These are phyloP conservation scores for Drosophila algonquin DNA, from an alignment of 2,888 invertebrate species.

Conservation along the genomic window DNA sequence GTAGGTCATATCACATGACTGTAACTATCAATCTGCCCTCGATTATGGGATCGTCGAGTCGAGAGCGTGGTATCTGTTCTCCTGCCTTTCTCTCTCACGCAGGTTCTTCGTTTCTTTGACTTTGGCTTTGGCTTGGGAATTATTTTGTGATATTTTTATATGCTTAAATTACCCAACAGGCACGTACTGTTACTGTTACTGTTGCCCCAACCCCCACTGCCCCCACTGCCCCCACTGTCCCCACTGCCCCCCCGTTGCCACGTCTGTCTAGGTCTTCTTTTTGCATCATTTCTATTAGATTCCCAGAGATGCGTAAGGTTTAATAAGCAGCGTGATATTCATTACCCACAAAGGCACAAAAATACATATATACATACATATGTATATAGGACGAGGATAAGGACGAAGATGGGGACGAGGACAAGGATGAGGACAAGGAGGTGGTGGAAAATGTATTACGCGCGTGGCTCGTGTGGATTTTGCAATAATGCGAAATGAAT, in stretches of 20 bases:
- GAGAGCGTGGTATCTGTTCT: neutral
- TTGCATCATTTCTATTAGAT: conserved; percentile 23
- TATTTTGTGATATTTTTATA: conserved; percentile 30
- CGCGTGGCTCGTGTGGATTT: conserved; percentile 60
- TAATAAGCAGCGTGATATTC: conserved; percentile 78
- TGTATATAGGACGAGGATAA: neutral
- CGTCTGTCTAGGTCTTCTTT: neutral
- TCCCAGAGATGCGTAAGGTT: conserved; percentile 57
- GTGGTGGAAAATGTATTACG: conserved; percentile 45
- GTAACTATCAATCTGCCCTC: neutral
- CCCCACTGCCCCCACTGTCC: too few relatives aligned
- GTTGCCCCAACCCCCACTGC: too few relatives aligned
- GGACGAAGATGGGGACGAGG: neutral
- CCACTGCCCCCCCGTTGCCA: too few relatives aligned
- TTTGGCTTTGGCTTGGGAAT: conserved; percentile 21
- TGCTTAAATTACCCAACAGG: conserved; percentile 46
- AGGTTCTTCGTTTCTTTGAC: conserved; percentile 15
- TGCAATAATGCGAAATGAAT: conserved; percentile 77
- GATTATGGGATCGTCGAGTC: neutral
- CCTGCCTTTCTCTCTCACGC: neutral
- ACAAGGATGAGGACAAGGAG: neutral
- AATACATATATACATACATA: conserved; percentile 18
- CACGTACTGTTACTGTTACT: conserved; percentile 19
- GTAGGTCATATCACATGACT: too few relatives aligned
- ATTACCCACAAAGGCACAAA: conserved; percentile 55